phyloP scores from a whole-genome alignment of 2,113 vertebrate genomes.

The Oxygymnocypris stewartii region DNA sequence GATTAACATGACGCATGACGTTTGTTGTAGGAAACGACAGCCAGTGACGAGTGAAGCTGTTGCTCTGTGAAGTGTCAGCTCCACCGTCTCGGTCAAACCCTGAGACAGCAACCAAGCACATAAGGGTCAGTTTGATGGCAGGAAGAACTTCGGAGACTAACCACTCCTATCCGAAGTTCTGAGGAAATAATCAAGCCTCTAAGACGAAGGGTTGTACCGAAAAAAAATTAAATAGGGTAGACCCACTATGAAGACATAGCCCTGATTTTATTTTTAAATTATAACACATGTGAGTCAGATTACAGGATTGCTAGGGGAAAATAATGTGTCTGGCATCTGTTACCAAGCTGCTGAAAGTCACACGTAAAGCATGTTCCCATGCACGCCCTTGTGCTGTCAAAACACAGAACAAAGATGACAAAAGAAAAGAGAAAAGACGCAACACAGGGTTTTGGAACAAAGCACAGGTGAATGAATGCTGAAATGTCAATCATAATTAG shows the following conservation, averaged over 20 bases:
- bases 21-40: neutral
- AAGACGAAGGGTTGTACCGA: neutral
- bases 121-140: conserved; percentile 1
- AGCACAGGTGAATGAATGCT: neutral
- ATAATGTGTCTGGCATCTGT: conserved; percentile 29
- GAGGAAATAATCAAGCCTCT: neutral
- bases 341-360: conserved; percentile 18
- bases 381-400: conserved; percentile 7
- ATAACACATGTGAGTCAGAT: conserved; percentile 16
- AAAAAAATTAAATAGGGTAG: neutral
- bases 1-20: neutral
- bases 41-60: neutral
- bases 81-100: no score
- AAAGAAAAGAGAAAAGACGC: neutral
- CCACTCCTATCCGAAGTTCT: neutral
- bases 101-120: neutral
- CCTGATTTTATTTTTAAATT: neutral
- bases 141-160: neutral
- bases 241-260: neutral
- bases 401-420: neutral
- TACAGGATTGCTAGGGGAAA: conserved; percentile 17
- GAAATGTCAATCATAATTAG: neutral
- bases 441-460: neutral
- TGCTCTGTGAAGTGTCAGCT: neutral
- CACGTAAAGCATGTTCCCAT: conserved; percentile 27